Conservation (phyloP, 2,797 vertebrate species). For the Sebastes matsubarae region DNA sequence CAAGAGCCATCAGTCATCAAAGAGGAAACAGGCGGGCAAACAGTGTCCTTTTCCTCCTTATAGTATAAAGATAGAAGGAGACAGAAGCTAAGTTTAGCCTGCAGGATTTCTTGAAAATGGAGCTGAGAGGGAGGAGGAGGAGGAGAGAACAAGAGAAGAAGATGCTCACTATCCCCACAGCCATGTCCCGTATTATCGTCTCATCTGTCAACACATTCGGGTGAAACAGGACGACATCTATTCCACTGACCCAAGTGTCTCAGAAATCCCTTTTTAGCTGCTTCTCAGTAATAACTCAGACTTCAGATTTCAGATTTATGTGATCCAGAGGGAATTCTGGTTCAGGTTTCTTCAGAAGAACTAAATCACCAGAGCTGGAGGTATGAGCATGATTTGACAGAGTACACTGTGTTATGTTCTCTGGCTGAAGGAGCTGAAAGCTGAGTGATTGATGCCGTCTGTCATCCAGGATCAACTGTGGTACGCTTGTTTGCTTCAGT, state of each 20-base stretch:
- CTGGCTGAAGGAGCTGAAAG: not conserved
- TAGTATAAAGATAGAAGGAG: conserved; percentile 14
- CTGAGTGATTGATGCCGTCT: conserved; percentile 21
- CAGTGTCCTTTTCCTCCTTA: not conserved
- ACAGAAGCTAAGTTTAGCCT: conserved; percentile 13
- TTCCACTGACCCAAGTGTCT: not conserved
- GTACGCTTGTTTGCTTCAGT: conserved; percentile 1
- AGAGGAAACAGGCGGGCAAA: not conserved
- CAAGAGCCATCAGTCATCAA: not conserved
- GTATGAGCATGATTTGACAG: not conserved
- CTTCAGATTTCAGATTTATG: not conserved
- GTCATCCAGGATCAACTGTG: conserved; percentile 13
- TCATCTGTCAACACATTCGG: conserved; percentile 20
- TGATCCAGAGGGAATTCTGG: not conserved
- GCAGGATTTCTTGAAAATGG: conserved; percentile 20
- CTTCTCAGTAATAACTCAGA: not conserved
- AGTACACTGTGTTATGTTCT: not conserved
- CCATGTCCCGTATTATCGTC: not conserved
- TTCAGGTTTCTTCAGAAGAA: not conserved
- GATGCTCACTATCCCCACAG: conserved; percentile 33
- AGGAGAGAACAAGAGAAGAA: conserved; percentile 17
- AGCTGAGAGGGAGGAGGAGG: not conserved
- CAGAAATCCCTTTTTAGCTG: not conserved
- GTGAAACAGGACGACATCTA: not conserved
- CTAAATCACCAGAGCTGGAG: not conserved